Evolutionary conservation across 2,888 invertebrate species (phyloP).

Genomic region (Apodemia hepburni): DNA sequence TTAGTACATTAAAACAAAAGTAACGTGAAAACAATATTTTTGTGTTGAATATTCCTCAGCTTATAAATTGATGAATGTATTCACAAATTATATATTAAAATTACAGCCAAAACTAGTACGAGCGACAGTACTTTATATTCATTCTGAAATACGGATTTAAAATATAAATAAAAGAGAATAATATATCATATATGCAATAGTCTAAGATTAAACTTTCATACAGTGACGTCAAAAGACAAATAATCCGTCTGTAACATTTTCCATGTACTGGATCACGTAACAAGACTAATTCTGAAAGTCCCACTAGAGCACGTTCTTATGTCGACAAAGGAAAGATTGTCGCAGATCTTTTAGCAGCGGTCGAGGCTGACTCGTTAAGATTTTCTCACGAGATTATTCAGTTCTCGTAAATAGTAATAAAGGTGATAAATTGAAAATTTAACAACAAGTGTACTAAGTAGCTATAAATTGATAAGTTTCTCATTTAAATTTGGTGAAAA

Average conservation of each 20-base stretch:
- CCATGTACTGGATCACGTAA: slow-evolving; percentile 29
- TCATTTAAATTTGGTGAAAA: no score
- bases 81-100: no score
- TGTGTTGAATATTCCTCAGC: no score
- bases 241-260: slow-evolving; percentile 1
- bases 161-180: neutral
- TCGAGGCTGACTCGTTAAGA: slow-evolving; percentile 28
- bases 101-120: neutral
- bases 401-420: slow-evolving; percentile 5
- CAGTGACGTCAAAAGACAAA: neutral
- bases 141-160: neutral
- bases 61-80: no score
- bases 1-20: no score
- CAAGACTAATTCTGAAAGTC: slow-evolving; percentile 33
- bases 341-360: slow-evolving; percentile 18
- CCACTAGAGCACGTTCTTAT: slow-evolving; percentile 39
- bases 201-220: neutral
- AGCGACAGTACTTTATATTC: neutral
- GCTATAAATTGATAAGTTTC: no score
- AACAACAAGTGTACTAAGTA: neutral
- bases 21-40: no score
- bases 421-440: neutral
- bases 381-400: slow-evolving; percentile 16
- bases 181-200: neutral
- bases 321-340: slow-evolving; percentile 32